Percentiles rank a stretch among this genome's conserved stretches.
These are phyloP conservation scores for Petrophora chlorosata DNA, from an alignment of 2,888 invertebrate genomes.

Conservation along the genomic window DNA sequence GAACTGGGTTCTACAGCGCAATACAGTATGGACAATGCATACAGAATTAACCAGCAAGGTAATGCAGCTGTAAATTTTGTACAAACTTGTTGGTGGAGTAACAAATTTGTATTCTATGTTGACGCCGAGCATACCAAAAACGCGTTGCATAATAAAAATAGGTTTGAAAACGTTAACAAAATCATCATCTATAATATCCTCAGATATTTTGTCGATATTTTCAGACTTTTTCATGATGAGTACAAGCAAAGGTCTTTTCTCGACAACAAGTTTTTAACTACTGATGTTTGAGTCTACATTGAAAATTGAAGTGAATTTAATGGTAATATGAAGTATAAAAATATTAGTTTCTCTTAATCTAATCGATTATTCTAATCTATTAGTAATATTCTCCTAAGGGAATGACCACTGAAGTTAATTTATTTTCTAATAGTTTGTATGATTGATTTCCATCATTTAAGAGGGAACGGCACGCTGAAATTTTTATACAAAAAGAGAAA, in stretches of 20 bases:
- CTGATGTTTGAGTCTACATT: not conserved
- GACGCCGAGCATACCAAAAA: conserved; percentile 51
- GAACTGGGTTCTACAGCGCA: conserved; percentile 39
- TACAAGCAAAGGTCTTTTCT: not conserved
- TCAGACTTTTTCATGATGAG: conserved; percentile 25
- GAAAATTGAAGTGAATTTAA: too few species aligned
- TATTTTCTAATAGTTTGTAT: too few species aligned
- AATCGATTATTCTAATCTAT: too few species aligned
- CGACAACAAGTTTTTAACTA: not conserved
- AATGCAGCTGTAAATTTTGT: conserved; percentile 45
- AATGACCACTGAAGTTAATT: too few species aligned
- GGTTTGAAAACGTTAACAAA: conserved; percentile 55
- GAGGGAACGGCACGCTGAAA: too few species aligned
- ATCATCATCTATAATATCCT: conserved; percentile 59
- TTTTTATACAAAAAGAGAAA: too few species aligned
- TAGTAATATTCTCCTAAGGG: too few species aligned
- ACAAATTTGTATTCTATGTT: conserved; percentile 54
- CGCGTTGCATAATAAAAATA: conserved; percentile 44
- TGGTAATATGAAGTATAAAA: too few species aligned
- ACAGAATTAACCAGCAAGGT: conserved; percentile 46
- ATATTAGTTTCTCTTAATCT: too few species aligned
- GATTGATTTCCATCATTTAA: too few species aligned
- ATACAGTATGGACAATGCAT: conserved; percentile 34
- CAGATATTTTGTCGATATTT: conserved; percentile 27
- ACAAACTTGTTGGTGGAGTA: conserved; percentile 46